These are phyloP conservation scores for Corythornis madagascariensis DNA, from an alignment of 2,113 vertebrate genomes.

Conservation along the genomic window DNA sequence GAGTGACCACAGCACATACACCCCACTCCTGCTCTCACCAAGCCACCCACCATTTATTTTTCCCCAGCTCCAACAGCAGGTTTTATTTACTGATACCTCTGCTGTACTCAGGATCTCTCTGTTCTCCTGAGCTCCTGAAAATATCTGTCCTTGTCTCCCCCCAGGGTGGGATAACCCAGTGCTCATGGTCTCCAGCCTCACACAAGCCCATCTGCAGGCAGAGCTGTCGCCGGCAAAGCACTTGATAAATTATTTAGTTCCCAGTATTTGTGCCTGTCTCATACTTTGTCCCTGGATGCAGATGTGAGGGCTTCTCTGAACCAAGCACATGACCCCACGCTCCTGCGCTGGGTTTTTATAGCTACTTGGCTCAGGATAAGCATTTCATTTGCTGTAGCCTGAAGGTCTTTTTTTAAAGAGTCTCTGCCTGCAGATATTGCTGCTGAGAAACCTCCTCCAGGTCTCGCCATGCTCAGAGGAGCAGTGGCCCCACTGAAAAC, in stretches of 20 bases:
- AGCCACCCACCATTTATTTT: neutral
- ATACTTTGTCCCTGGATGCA: neutral
- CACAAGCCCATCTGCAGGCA: neutral
- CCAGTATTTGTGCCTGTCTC: neutral
- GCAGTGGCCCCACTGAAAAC: neutral
- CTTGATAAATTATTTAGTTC: neutral
- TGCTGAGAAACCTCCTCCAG: neutral
- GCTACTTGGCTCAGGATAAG: neutral
- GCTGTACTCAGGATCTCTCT: neutral
- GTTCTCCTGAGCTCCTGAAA: neutral
- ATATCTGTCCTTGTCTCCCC: rapidly evolving
- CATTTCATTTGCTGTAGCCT: neutral
- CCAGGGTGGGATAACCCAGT: rapidly evolving
- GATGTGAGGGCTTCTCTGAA: rapidly evolving
- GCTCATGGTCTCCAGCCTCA: neutral
- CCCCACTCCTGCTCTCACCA: rapidly evolving
- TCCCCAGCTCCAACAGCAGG: neutral
- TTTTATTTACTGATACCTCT: neutral
- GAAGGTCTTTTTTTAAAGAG: neutral
- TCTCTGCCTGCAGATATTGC: rapidly evolving
- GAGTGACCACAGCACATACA: rapidly evolving
- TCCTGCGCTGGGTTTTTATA: neutral
- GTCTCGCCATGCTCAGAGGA: rapidly evolving
- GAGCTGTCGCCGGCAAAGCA: neutral
- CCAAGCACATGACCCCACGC: rapidly evolving